Percentiles rank a stretch among this genome's conserved stretches.
phyloP scores from a whole-genome alignment of 2,113 vertebrate genomes.

The Chloebia gouldiae region DNA sequence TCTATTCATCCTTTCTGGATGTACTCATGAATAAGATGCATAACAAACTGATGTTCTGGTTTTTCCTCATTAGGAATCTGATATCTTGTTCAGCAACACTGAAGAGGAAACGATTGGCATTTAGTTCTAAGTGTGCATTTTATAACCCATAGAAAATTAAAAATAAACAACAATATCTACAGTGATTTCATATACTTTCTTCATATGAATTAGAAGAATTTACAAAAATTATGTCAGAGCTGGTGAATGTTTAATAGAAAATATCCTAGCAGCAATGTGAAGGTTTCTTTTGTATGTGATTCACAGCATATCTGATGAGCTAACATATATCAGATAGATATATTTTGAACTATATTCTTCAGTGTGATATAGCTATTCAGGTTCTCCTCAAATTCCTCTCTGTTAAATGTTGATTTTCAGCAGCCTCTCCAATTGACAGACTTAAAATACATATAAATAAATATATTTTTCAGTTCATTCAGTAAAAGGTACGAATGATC shows the following conservation, averaged over 20 bases:
- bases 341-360: not conserved
- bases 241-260: not conserved
- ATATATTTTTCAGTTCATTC: not conserved
- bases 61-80: conserved; percentile 46
- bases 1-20: conserved; percentile 66
- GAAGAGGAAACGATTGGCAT: conserved; percentile 21
- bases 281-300: not conserved
- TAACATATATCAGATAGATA: not conserved
- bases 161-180: conserved; percentile 41
- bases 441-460: not conserved
- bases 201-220: conserved; percentile 20
- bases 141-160: conserved; percentile 49
- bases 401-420: not conserved
- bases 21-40: conserved; percentile 59
- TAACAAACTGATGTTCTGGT: conserved; percentile 48
- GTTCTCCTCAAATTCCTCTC: not conserved
- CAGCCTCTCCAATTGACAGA: not conserved
- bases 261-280: not conserved
- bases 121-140: not conserved
- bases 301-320: not conserved
- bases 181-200: conserved; percentile 19
- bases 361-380: not conserved
- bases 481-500: not conserved
- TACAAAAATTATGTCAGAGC: not conserved
- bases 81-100: conserved; percentile 47